These are phyloP conservation scores for Cheilinus undulatus DNA, from an alignment of 2,113 vertebrate genomes.

Conservation along the genomic window DNA sequence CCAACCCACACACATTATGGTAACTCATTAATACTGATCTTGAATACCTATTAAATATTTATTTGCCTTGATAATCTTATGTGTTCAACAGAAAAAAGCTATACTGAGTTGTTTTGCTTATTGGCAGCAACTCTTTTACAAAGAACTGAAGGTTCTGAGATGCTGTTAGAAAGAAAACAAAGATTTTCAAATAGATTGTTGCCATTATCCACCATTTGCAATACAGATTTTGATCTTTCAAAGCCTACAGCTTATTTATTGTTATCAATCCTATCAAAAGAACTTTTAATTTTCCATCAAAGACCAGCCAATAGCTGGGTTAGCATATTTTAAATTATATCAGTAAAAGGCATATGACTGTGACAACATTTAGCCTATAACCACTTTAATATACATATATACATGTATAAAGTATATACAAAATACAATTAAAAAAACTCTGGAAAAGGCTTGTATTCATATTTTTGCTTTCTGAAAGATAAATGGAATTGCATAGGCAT, in stretches of 20 bases:
- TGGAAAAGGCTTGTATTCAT: constrained; percentile 48
- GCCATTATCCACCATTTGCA: constrained; percentile 62
- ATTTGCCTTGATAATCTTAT: constrained; percentile 46
- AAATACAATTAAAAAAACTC: constrained; percentile 26
- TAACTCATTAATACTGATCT: constrained; percentile 28
- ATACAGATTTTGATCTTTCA: constrained; percentile 54
- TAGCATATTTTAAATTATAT: constrained; percentile 55
- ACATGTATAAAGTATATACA: constrained; percentile 21
- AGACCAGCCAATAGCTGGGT: constrained; percentile 52
- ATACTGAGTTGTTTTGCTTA: constrained; percentile 28
- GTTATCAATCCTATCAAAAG: constrained; percentile 41
- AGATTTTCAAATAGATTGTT: constrained; percentile 47
- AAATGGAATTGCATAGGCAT: constrained; percentile 54
- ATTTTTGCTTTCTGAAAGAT: constrained; percentile 60
- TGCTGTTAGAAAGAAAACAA: constrained; percentile 24
- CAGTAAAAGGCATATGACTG: constrained; percentile 73
- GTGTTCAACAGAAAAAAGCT: constrained; percentile 30
- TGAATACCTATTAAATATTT: constrained; percentile 13
- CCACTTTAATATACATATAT: constrained; percentile 48
- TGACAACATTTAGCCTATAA: constrained; percentile 71
- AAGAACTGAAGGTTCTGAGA: constrained; percentile 16
- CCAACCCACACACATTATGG: constrained; percentile 12
- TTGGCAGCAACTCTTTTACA: constrained; percentile 13
- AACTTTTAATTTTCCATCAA: constrained; percentile 31
- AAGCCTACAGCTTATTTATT: constrained; percentile 37